Conservation (phyloP, 2,888 invertebrate genomes). For the Ectemnius lituratus region DNA sequence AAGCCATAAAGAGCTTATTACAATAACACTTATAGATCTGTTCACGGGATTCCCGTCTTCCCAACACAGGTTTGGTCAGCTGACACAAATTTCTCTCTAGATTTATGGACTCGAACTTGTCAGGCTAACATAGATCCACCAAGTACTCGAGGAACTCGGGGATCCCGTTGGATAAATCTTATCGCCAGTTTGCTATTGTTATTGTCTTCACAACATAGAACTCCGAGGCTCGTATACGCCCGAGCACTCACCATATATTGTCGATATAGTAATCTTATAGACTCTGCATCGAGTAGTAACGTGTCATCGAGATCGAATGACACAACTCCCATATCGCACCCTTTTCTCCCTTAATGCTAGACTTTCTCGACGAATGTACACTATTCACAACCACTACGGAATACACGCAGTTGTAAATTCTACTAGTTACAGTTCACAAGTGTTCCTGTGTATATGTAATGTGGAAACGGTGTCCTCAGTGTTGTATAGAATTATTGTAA, state of each 20-base stretch:
- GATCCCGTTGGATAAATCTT: not conserved
- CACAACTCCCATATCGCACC: not conserved
- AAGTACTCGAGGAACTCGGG: too few species aligned
- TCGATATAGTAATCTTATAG: conserved; percentile 71
- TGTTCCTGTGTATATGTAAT: not conserved
- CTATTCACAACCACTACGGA: conserved; percentile 40
- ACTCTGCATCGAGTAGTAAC: conserved; percentile 41
- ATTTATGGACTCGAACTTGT: too few species aligned
- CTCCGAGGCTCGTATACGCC: conserved; percentile 61
- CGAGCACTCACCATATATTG: conserved; percentile 67
- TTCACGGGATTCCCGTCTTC: conserved; percentile 28
- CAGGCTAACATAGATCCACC: too few species aligned
- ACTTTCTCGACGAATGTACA: conserved; percentile 54
- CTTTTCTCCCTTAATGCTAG: too few species aligned
- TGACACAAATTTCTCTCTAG: too few species aligned
- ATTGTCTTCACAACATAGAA: conserved; percentile 70
- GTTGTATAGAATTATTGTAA: not conserved
- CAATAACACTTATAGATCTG: conserved; percentile 47
- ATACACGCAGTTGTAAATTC: not conserved
- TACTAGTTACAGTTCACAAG: too few species aligned
- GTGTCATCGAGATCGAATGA: conserved; percentile 31
- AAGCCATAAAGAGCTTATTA: conserved; percentile 56
- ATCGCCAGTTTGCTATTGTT: conserved; percentile 49
- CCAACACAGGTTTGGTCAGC: too few species aligned
- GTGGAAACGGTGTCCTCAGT: not conserved